phyloP scores from a whole-genome alignment of 2,113 vertebrate species.

The Esox niger region DNA sequence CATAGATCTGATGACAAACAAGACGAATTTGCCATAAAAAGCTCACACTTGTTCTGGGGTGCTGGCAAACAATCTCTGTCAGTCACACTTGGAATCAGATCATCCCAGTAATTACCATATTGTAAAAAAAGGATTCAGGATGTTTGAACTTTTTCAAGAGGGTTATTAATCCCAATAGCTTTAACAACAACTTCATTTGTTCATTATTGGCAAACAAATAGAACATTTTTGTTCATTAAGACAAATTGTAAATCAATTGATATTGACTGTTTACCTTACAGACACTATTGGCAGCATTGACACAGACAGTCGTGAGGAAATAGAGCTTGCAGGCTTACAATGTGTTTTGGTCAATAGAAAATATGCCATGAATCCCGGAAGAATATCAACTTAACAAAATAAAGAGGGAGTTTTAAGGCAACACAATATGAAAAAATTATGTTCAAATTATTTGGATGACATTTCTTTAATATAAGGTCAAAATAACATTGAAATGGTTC shows the following conservation, averaged over 20 bases:
- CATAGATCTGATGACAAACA: slow-evolving; percentile 46
- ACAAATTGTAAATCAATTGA: neutral
- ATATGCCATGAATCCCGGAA: neutral
- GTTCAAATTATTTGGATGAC: neutral
- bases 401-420: neutral
- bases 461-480: no score
- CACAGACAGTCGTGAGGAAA: neutral
- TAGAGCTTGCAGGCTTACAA: neutral
- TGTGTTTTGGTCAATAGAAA: neutral
- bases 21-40: slow-evolving; percentile 5
- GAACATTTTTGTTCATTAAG: neutral
- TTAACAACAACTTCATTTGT: neutral
- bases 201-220: neutral
- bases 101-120: neutral
- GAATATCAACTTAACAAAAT: neutral
- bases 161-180: neutral
- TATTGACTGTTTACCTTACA: neutral
- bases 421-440: no score
- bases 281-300: neutral
- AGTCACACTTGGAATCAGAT: neutral
- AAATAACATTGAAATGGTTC: neutral
- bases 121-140: neutral
- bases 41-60: slow-evolving; percentile 1
- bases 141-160: neutral
- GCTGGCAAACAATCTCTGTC: neutral